Base-by-base conservation (phyloP, 2,113 vertebrate species). In the Orycteropus afer region DNA sequence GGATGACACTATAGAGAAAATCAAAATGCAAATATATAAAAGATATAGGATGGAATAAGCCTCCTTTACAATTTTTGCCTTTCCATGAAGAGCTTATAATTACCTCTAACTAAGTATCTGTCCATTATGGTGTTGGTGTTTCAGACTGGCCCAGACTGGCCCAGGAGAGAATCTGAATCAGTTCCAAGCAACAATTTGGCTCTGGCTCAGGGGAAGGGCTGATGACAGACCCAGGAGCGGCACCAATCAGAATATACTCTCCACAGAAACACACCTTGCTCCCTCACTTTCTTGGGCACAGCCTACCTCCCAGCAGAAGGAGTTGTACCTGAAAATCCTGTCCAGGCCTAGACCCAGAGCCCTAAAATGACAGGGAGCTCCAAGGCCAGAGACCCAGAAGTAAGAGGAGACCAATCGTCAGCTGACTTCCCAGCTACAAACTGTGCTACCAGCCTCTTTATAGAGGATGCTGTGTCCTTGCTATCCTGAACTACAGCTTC, bases 81-180 rank as follows among this genome's bases (percentile, higher is more conserved):
- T 90, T 81, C 8, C 11, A 10, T 17, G 51, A 69, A 14, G 23
- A 73, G 61, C 42, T 67, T 94, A 69, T 18, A 37, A 37, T 37
- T 93, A 18, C n/a, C 27, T 81, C 3, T 34, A 1, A 5, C 2
- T 17, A 34, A 34, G 13, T 7, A 2, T n/a, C 0, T 32, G 2
- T 3, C 0, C 78, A 77, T 61, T 34, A 13, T 12, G 57, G 20
- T 29, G 32, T 13, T 59, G 20, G 1, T 47, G 51, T 77, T 76
- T 79, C 53, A 81, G 67, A 91, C 17, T 40, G 18, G 86, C 25
- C 74, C 37, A 77, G 74, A 91, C 15, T 53, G 14, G 82, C 25
- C 61, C 37, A 83, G 20, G 10, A 51, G 61, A 84, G 8, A n/a
- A 63, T 23, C 27, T 61, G 18, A 63, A 80, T 82, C 59, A 71